Percentiles rank a stretch among this genome's conserved stretches.
phyloP scores from a whole-genome alignment of 1,140 invertebrate genomes.

The Lysiphlebus fabarum region DNA sequence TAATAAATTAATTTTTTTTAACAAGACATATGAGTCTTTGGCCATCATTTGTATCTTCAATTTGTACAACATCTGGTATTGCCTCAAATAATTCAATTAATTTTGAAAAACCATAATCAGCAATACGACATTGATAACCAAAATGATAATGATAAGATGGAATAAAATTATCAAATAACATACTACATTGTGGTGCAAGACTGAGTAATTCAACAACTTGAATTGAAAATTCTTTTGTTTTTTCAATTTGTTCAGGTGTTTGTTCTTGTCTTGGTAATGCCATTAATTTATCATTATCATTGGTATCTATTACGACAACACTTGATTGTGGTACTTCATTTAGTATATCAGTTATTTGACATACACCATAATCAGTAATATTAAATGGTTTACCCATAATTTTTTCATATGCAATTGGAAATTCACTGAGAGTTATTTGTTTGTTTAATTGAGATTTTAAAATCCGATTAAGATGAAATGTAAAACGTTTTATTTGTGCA shows the following conservation, averaged over 20 bases:
- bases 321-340: slow-evolving; percentile 71
- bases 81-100: slow-evolving; percentile 90
- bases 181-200: slow-evolving; percentile 79
- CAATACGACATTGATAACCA: slow-evolving; percentile 85
- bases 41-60: slow-evolving; percentile 57
- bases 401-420: slow-evolving; percentile 72
- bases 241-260: slow-evolving; percentile 69
- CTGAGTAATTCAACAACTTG: slow-evolving; percentile 82
- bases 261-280: slow-evolving; percentile 77
- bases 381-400: slow-evolving; percentile 70
- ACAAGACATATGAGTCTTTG: too few relatives aligned
- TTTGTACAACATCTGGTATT: slow-evolving; percentile 80
- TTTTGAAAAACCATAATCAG: slow-evolving; percentile 92
- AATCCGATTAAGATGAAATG: slow-evolving; percentile 80
- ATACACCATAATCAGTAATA: slow-evolving; percentile 80
- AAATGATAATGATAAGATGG: slow-evolving; percentile 95
- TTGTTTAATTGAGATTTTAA: slow-evolving; percentile 78
- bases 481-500: slow-evolving; percentile 85
- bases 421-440: slow-evolving; percentile 68
- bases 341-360: slow-evolving; percentile 71
- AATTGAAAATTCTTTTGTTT: slow-evolving; percentile 69
- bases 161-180: slow-evolving; percentile 91
- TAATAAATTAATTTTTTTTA: too few relatives aligned
- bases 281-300: slow-evolving; percentile 58
- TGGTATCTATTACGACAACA: slow-evolving; percentile 60